phyloP scores from a whole-genome alignment of 2,797 vertebrate genomes.

The Anableps anableps region DNA sequence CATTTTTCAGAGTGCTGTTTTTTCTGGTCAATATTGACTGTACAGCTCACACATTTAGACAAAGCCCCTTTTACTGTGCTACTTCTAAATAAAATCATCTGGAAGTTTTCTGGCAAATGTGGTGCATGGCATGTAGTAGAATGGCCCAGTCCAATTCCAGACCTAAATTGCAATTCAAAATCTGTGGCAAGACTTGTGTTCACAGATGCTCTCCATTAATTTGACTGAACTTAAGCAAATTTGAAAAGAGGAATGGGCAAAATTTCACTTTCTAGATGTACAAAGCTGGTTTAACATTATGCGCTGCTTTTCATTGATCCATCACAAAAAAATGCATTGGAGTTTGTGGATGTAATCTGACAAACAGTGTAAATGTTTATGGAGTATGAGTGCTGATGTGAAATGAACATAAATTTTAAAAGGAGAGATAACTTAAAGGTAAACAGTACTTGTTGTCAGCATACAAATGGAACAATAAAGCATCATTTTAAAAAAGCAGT shows the following conservation, averaged over 20 bases:
- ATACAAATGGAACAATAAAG: background rate
- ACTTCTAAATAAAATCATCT: background rate
- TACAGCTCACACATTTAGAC: background rate
- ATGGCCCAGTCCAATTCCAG: background rate
- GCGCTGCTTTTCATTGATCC: background rate
- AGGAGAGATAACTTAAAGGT: background rate
- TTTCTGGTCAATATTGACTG: conserved; percentile 28
- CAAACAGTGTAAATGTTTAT: background rate
- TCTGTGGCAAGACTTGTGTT: background rate
- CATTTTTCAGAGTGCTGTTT: conserved; percentile 6
- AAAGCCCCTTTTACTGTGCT: background rate
- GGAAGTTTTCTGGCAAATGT: too few species aligned
- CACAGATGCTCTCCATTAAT: background rate
- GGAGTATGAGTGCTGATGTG: background rate
- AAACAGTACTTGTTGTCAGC: background rate
- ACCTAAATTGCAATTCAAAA: background rate
- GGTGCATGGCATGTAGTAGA: background rate
- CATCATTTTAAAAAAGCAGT: background rate
- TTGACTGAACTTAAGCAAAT: background rate
- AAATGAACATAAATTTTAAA: background rate
- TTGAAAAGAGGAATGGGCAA: background rate
- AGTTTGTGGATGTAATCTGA: background rate
- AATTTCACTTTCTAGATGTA: background rate
- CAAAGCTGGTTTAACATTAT: too few species aligned
- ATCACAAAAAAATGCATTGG: background rate